These are phyloP conservation scores for Theonella swinhoei DNA, from an alignment of 37 sponge, comb jelly and placozoan species.

Conservation along the genomic window DNA sequence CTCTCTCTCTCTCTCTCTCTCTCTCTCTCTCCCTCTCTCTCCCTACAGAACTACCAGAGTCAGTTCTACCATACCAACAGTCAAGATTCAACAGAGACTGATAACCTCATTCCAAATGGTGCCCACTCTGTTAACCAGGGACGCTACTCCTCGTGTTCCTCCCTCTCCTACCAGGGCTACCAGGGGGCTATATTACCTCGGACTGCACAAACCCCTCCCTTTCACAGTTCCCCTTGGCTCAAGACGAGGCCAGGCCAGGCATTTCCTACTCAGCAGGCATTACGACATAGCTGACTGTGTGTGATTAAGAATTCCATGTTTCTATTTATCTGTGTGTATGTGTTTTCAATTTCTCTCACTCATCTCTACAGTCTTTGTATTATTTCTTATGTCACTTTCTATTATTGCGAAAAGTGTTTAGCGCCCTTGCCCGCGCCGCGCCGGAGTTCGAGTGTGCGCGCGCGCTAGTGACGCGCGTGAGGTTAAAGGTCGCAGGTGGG, in stretches of 20 bases:
- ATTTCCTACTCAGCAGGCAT: background rate
- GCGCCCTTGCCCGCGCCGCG: too few species aligned
- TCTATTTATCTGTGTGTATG: too few species aligned
- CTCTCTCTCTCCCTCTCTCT: background rate
- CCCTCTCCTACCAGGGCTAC: background rate
- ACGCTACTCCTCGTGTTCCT: background rate
- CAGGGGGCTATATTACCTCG: background rate
- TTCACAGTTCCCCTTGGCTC: slow-evolving; percentile 32
- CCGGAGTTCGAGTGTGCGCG: too few species aligned
- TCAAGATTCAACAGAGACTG: background rate
- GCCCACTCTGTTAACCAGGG: slow-evolving; percentile 8
- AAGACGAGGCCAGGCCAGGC: background rate
- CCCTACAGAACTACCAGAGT: slow-evolving; percentile 31
- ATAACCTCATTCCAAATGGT: background rate
- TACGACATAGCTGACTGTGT: too few species aligned
- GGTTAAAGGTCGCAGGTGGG: too few species aligned
- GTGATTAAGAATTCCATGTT: too few species aligned
- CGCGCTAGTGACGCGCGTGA: too few species aligned
- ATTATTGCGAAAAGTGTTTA: too few species aligned
- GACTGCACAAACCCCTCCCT: slow-evolving; percentile 13
- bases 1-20: background rate
- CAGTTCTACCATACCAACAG: slow-evolving; percentile 9
- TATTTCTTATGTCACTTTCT: too few species aligned
- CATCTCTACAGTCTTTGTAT: too few species aligned
- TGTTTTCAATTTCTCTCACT: too few species aligned